Evolutionary conservation across 1,140 invertebrate genomes (phyloP).

Genomic region (Fopius arisanus): DNA sequence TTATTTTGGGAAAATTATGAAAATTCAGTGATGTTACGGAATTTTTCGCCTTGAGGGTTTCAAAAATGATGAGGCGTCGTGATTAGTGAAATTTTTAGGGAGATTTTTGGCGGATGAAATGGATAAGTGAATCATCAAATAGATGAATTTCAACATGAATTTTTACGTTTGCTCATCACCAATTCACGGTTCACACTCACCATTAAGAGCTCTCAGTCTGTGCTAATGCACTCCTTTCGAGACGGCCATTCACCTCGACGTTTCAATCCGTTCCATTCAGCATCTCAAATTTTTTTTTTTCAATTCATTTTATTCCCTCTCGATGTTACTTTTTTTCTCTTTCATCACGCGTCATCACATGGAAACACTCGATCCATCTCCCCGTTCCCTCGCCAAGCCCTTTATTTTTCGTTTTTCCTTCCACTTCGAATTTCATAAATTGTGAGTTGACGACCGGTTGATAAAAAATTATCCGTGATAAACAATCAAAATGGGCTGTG

Average conservation of each 20-base stretch:
- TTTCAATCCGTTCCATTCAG: conserved; percentile 60
- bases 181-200: neutral
- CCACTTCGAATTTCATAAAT: conserved; percentile 11
- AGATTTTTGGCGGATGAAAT: too few relatives aligned
- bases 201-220: conserved; percentile 37
- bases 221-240: conserved; percentile 61
- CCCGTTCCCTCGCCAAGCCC: neutral
- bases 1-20: too few relatives aligned
- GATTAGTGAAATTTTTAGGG: too few relatives aligned
- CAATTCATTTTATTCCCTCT: conserved; percentile 26
- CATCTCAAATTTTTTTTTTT: conserved; percentile 30
- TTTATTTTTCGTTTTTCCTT: neutral
- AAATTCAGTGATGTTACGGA: too few relatives aligned
- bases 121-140: neutral
- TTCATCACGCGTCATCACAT: conserved; percentile 19
- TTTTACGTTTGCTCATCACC: conserved; percentile 49
- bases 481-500: too few relatives aligned
- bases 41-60: too few relatives aligned
- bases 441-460: neutral
- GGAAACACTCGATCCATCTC: conserved; percentile 57
- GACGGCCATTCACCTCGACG: conserved; percentile 51
- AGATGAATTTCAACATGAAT: neutral
- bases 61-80: too few relatives aligned
- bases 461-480: neutral
- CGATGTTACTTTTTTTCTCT: conserved; percentile 17